A percentile compares a stretch with the other conserved stretches of the same genome.
Conservation (phyloP, 2,113 vertebrate species). For the Mixornis gularis region DNA sequence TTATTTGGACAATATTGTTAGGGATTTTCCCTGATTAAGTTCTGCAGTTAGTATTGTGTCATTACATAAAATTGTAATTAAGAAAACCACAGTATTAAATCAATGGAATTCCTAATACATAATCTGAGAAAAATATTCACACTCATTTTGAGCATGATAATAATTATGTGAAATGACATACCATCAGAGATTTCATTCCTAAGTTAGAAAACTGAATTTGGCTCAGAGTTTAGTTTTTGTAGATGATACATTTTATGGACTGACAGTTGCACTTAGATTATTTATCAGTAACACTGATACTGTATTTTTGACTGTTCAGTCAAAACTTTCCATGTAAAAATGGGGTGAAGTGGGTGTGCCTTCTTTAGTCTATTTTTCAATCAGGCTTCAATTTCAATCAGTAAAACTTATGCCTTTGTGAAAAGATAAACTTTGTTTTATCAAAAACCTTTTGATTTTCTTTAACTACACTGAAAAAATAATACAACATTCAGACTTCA, state of each 20-base stretch:
- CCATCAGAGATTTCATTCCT: background rate
- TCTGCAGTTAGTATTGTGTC: background rate
- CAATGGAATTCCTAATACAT: background rate
- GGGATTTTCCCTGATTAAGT: background rate
- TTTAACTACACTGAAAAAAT: background rate
- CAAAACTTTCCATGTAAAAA: background rate
- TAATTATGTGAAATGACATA: background rate
- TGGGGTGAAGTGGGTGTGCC: fast-evolving
- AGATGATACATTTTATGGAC: background rate
- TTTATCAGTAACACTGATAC: background rate
- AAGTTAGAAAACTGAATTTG: background rate
- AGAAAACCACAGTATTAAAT: background rate
- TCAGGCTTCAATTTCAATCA: background rate
- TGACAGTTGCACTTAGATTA: background rate
- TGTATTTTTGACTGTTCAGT: background rate
- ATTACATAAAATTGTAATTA: background rate
- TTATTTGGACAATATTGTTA: background rate
- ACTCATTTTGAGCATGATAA: background rate
- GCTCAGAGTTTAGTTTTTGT: background rate
- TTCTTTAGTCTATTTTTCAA: background rate
- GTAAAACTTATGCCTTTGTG: background rate
- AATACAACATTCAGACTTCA: background rate
- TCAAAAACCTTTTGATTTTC: background rate
- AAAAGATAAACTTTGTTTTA: background rate
- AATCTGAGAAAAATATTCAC: background rate